Evolutionary conservation across 2,888 invertebrate genomes (phyloP).

Genomic region (Cenopis cana): DNA sequence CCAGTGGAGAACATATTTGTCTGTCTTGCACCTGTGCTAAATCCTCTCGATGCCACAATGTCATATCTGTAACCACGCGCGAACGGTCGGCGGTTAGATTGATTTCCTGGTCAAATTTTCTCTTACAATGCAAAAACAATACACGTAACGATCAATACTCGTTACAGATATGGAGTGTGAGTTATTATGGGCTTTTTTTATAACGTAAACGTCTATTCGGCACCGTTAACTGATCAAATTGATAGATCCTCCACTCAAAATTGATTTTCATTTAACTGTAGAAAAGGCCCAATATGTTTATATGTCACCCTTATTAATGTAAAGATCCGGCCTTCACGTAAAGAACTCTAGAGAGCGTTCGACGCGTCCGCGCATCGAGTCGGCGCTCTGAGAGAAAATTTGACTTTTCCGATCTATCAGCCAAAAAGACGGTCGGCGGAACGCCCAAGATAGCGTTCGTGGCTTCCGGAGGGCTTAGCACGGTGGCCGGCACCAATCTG

Average conservation of each 20-base stretch:
- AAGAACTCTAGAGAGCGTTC: conserved; percentile 23
- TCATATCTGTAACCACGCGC: conserved; percentile 79
- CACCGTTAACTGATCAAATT: conserved; percentile 18
- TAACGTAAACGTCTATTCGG: conserved; percentile 43
- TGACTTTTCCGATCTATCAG: conserved; percentile 73
- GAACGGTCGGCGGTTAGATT: conserved; percentile 66
- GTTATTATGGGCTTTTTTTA: conserved; percentile 70
- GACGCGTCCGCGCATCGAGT: conserved; percentile 14
- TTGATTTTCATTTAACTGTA: conserved; percentile 31
- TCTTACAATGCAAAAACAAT: conserved; percentile 53
- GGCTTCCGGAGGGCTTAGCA: conserved; percentile 89
- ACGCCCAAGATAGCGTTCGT: conserved; percentile 94
- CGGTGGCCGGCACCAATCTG: conserved; percentile 71
- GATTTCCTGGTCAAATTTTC: conserved; percentile 76
- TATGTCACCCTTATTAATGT: conserved; percentile 30
- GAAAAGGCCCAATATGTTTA: conserved; percentile 48
- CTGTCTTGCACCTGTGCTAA: conserved; percentile 58
- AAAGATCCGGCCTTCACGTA: conserved; percentile 21
- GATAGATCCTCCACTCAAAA: conserved; percentile 32
- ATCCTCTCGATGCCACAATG: conserved; percentile 71
- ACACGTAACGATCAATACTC: conserved; percentile 55
- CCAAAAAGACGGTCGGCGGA: conserved; percentile 82
- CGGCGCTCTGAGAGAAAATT: conserved; percentile 66
- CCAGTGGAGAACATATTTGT: conserved; percentile 66
- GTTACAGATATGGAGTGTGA: conserved; percentile 82